Percentiles rank a stretch among this genome's conserved stretches.
These are phyloP conservation scores for Pardalotus punctatus DNA, from an alignment of 2,113 vertebrate genomes.

Conservation along the genomic window DNA sequence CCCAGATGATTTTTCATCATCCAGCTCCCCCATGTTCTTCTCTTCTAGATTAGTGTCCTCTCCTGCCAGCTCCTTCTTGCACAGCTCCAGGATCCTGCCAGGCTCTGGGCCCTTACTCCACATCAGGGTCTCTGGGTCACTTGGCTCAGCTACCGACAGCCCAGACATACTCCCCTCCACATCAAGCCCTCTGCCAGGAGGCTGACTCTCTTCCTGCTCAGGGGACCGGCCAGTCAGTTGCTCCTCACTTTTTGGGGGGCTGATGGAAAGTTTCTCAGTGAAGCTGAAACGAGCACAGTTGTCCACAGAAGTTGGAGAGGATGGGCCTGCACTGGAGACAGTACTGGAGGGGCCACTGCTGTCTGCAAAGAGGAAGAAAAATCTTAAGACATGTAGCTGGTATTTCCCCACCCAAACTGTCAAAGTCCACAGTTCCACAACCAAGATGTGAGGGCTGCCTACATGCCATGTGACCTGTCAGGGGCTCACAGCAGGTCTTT, in stretches of 20 bases:
- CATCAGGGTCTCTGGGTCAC: neutral
- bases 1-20: neutral
- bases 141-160: neutral
- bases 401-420: neutral
- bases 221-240: neutral
- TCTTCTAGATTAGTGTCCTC: neutral
- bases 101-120: neutral
- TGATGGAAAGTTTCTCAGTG: conserved; percentile 80
- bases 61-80: neutral
- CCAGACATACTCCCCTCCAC: neutral
- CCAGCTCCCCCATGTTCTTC: neutral
- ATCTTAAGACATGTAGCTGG: neutral
- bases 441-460: neutral
- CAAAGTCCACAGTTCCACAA: neutral
- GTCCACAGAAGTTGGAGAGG: conserved; percentile 87
- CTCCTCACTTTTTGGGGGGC: conserved; percentile 81
- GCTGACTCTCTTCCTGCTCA: neutral
- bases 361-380: conserved; percentile 77
- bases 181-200: neutral
- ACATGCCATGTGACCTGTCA: neutral
- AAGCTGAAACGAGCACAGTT: conserved; percentile 88
- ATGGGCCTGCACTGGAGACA: conserved; percentile 92
- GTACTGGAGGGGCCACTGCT: conserved; percentile 97
- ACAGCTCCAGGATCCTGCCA: neutral
- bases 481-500: neutral